Evolutionary conservation across 2,797 vertebrate genomes (phyloP).

Genomic region (Platalea minor): DNA sequence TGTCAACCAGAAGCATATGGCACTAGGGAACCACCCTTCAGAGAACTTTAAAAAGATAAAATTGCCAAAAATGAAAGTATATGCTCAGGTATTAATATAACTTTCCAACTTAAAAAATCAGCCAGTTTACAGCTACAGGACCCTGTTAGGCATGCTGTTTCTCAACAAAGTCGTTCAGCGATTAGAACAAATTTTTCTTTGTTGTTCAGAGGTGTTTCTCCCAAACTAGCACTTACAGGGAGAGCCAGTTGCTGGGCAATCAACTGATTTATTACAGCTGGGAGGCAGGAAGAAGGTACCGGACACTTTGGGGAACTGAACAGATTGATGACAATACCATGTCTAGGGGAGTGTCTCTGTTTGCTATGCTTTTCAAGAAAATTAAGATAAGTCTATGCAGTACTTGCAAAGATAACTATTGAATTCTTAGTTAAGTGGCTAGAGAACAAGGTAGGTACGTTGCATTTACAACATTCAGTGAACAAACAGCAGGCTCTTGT

Average conservation of each 20-base stretch:
- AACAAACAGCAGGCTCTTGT: neutral
- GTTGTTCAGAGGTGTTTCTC: neutral
- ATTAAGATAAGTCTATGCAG: neutral
- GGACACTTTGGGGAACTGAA: neutral
- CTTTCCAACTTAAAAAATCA: neutral
- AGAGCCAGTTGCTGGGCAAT: neutral
- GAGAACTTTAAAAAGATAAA: neutral
- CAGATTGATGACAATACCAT: fast-evolving
- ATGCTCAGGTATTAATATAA: neutral
- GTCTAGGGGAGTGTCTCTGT: neutral
- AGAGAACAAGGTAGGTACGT: neutral
- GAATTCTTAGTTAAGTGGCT: neutral
- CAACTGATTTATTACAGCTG: neutral
- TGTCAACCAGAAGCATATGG: neutral
- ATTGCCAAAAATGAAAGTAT: neutral
- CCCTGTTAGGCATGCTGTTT: neutral
- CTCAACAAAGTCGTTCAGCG: neutral
- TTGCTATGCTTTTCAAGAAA: neutral
- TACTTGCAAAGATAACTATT: fast-evolving
- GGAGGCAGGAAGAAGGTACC: neutral
- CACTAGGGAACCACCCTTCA: neutral
- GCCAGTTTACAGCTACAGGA: neutral
- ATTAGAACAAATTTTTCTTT: neutral
- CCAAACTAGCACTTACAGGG: neutral
- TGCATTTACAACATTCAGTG: neutral